A percentile compares a stretch with the other conserved stretches of the same genome.
phyloP scores from a whole-genome alignment of 2,797 vertebrate genomes.

The Leptodactylus fallax region DNA sequence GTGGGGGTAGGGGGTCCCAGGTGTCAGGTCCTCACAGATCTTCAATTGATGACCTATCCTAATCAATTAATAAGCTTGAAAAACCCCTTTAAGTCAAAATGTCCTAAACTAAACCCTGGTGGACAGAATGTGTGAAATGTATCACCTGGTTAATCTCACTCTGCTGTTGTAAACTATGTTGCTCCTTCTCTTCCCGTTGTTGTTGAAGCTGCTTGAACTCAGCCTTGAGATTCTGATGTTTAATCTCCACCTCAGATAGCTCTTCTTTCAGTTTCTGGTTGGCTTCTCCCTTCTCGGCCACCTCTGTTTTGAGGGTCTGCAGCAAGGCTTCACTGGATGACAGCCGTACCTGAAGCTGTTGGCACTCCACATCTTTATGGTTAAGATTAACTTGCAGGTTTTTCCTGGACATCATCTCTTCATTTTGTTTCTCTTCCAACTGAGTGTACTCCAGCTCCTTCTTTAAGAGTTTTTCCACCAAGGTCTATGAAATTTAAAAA shows the following conservation, averaged over 20 bases:
- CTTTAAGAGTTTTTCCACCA: conserved; percentile 84
- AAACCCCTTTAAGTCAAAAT: no score
- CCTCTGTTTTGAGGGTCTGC: conserved; percentile 82
- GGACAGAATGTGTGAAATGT: conserved; percentile 33
- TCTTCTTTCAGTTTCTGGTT: conserved; percentile 85
- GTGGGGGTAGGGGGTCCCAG: no score
- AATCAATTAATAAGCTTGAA: no score
- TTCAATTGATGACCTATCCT: no score
- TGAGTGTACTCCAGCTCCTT: conserved; percentile 85
- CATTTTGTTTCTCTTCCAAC: conserved; percentile 82
- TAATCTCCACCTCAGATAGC: conserved; percentile 85
- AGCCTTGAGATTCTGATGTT: conserved; percentile 88
- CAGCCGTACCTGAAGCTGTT: conserved; percentile 86
- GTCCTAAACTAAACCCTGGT: neutral
- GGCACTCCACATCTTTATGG: conserved; percentile 87
- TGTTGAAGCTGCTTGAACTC: conserved; percentile 94
- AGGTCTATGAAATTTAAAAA: conserved; percentile 74
- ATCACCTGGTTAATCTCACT: conserved; percentile 91
- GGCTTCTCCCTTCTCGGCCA: conserved; percentile 82
- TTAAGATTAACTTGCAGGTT: conserved; percentile 83
- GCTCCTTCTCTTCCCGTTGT: conserved; percentile 92
- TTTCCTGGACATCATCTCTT: conserved; percentile 83
- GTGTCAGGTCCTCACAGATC: no score
- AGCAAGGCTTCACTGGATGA: conserved; percentile 82
- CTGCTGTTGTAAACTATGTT: conserved; percentile 89